Evolutionary conservation across 2,797 vertebrate species (phyloP).

Genomic region (Coregonus sp.): DNA sequence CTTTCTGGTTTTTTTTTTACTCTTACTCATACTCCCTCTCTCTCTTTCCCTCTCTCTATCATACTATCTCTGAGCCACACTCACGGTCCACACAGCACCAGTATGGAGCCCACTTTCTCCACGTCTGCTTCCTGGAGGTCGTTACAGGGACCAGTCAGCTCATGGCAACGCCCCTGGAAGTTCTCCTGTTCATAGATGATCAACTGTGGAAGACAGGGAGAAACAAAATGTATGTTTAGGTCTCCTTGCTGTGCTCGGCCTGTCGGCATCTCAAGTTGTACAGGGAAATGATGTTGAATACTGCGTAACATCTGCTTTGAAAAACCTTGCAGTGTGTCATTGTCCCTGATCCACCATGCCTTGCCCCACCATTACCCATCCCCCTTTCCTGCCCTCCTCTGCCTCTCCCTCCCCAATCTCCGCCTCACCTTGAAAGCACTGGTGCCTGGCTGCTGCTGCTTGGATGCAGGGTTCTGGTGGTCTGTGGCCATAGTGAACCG

Average conservation of each 20-base stretch:
- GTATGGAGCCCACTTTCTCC: slow-evolving; percentile 93
- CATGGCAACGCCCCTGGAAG: slow-evolving; percentile 94
- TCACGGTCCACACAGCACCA: slow-evolving; percentile 96
- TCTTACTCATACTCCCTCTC: not conserved
- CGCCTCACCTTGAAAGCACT: slow-evolving; percentile 80
- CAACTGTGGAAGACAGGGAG: slow-evolving; percentile 71
- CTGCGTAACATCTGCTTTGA: not conserved
- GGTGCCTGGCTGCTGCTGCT: slow-evolving; percentile 85
- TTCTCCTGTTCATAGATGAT: slow-evolving; percentile 96
- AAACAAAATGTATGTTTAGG: not conserved
- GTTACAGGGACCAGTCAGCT: slow-evolving; percentile 90
- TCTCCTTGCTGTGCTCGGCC: not conserved
- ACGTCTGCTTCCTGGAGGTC: slow-evolving; percentile 91
- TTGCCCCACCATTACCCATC: not conserved
- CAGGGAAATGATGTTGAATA: not conserved
- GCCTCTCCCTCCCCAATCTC: not conserved
- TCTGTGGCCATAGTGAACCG: slow-evolving; percentile 90
- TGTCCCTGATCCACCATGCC: not conserved
- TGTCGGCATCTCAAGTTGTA: not conserved
- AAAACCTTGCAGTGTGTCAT: not conserved
- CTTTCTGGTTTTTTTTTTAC: not conserved
- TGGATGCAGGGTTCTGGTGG: slow-evolving; percentile 88
- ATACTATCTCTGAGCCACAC: slow-evolving; percentile 43
- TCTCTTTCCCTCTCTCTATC: slow-evolving; percentile 31
- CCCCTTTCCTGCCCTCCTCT: not conserved